Evolutionary conservation across 2,113 vertebrate species (phyloP).

Genomic region (Labrus mixtus): DNA sequence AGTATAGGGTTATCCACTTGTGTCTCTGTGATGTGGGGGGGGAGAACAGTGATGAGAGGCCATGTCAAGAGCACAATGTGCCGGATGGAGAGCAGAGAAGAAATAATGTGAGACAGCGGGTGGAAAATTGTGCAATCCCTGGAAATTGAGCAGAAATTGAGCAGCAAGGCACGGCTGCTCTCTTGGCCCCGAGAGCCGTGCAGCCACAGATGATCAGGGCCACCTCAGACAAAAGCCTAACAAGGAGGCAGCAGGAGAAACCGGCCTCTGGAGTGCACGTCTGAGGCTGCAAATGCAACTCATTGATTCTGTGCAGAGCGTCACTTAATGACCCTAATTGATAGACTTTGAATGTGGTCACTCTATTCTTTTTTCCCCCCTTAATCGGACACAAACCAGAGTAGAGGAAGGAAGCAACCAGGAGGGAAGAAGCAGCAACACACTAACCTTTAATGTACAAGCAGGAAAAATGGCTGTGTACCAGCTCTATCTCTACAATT

Average conservation of each 20-base stretch:
- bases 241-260: conserved; percentile 33
- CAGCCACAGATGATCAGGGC: conserved; percentile 61
- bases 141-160: conserved; percentile 79
- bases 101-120: conserved; percentile 67
- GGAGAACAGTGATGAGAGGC: conserved; percentile 41
- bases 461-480: conserved; percentile 67
- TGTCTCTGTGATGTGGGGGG: conserved; percentile 34
- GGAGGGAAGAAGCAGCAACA: conserved; percentile 51
- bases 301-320: conserved; percentile 45
- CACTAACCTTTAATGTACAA: conserved; percentile 61
- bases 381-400: conserved; percentile 36
- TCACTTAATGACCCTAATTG: conserved; percentile 68
- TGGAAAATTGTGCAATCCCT: conserved; percentile 78
- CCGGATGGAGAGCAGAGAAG: conserved; percentile 66
- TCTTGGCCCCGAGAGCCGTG: conserved; percentile 49
- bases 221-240: conserved; percentile 61
- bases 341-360: conserved; percentile 57
- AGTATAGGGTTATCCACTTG: conserved; percentile 27
- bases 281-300: conserved; percentile 48
- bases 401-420: conserved; percentile 56
- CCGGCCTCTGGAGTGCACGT: conserved; percentile 35
- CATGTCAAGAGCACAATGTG: conserved; percentile 45
- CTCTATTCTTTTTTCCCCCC: conserved; percentile 8
- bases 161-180: conserved; percentile 65
- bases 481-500: conserved; percentile 74